Percentiles rank a stretch among this genome's conserved stretches.
Conservation (phyloP, 2,888 invertebrate species). For the Drosophila borborema region DNA sequence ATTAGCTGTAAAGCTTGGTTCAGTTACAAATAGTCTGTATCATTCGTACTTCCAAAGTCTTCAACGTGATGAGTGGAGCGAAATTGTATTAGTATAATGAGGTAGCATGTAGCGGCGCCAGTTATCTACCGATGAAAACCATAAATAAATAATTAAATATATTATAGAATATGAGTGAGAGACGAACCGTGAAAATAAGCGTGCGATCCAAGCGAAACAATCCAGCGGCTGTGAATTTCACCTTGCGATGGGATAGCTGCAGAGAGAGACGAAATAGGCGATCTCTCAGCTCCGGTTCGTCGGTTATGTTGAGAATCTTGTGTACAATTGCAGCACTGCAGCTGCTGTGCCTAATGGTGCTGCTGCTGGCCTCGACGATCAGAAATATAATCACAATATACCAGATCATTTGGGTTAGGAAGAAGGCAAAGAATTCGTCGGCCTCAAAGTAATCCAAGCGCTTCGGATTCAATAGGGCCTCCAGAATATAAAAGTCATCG, state of each 20-base stretch:
- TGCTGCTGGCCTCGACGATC: constrained; percentile 82
- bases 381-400: constrained; percentile 81
- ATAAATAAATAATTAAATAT: background rate
- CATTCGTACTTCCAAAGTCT: constrained; percentile 34
- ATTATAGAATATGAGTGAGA: no score
- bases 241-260: constrained; percentile 83
- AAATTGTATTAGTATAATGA: constrained; percentile 85
- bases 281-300: constrained; percentile 78
- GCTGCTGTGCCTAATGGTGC: constrained; percentile 78
- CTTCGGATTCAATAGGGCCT: constrained; percentile 81
- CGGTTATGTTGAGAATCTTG: constrained; percentile 82
- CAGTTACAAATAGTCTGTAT: constrained; percentile 22
- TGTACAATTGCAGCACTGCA: constrained; percentile 80
- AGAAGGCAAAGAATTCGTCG: constrained; percentile 83
- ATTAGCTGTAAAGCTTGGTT: background rate
- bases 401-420: constrained; percentile 82
- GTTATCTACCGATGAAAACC: constrained; percentile 74
- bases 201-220: constrained; percentile 84
- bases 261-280: constrained; percentile 82
- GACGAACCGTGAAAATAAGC: constrained; percentile 84
- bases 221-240: constrained; percentile 84
- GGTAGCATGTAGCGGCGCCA: constrained; percentile 84
- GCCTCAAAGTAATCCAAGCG: constrained; percentile 78
- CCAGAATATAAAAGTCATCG: constrained; percentile 83
- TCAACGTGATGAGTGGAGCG: constrained; percentile 73